phyloP scores from a whole-genome alignment of 1,140 invertebrate species.

The Galendromus occidentalis region DNA sequence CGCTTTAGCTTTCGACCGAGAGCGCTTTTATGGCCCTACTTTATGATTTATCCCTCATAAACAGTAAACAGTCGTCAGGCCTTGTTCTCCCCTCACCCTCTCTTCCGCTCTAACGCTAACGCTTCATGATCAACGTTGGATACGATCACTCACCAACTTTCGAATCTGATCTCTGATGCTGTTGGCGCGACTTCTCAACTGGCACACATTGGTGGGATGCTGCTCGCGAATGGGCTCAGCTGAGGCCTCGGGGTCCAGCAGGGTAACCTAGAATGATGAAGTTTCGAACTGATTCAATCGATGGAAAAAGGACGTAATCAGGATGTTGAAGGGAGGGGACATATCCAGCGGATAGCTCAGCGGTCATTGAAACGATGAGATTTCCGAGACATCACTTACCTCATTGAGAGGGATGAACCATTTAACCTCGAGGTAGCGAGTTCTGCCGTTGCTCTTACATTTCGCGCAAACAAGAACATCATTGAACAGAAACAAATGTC shows the following conservation, averaged over 20 bases:
- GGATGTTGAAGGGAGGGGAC: too few species aligned
- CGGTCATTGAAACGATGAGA: too few species aligned
- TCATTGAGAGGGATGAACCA: constrained; percentile 69
- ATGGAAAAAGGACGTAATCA: too few species aligned
- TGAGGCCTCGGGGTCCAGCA: background rate
- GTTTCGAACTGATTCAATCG: too few species aligned
- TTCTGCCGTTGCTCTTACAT: constrained; percentile 42
- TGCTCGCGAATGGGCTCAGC: constrained; percentile 6
- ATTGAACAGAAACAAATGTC: constrained; percentile 82
- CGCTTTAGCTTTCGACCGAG: too few species aligned
- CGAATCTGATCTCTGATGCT: constrained; percentile 4
- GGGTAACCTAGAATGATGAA: background rate
- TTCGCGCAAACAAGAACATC: constrained; percentile 87
- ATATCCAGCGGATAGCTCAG: too few species aligned
- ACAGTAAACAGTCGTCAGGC: background rate
- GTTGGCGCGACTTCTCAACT: background rate
- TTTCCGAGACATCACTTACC: constrained; percentile 24
- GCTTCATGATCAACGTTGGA: background rate
- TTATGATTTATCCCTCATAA: background rate
- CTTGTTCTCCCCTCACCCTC: background rate
- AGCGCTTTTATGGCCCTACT: too few species aligned
- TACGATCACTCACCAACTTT: background rate
- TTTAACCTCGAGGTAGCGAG: constrained; percentile 51
- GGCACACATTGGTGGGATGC: constrained; percentile 2
- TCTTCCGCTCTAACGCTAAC: background rate